A percentile compares a stretch with the other conserved stretches of the same genome.
Conservation (phyloP, 2,888 invertebrate genomes). For the Thumatha senex region DNA sequence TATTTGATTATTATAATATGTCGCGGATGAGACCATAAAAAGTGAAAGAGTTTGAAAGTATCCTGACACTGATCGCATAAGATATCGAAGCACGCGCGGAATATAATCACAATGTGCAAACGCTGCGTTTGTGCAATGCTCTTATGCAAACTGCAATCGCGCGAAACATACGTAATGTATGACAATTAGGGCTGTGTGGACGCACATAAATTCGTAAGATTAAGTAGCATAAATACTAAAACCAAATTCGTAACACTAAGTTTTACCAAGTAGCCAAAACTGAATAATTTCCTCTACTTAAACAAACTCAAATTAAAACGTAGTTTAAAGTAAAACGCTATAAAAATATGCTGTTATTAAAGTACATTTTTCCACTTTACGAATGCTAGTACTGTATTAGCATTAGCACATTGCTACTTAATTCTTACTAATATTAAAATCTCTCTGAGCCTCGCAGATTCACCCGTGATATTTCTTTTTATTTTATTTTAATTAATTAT, state of each 20-base stretch:
- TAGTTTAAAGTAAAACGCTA: too few species aligned
- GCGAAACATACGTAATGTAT: constrained; percentile 65
- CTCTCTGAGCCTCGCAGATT: too few species aligned
- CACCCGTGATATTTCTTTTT: too few species aligned
- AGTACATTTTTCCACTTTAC: too few species aligned
- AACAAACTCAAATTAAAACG: too few species aligned
- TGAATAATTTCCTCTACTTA: too few species aligned
- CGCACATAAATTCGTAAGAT: neutral
- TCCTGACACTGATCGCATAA: constrained; percentile 61
- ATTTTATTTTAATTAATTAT: too few species aligned
- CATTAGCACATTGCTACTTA: too few species aligned
- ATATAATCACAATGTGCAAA: constrained; percentile 69
- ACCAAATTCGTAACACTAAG: neutral
- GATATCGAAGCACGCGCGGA: constrained; percentile 70
- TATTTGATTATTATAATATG: neutral
- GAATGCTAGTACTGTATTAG: too few species aligned
- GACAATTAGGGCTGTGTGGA: constrained; percentile 32
- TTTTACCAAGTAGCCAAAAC: too few species aligned
- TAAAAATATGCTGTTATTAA: too few species aligned
- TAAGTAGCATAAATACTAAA: neutral
- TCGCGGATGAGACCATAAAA: constrained; percentile 36
- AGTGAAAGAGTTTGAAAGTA: constrained; percentile 71
- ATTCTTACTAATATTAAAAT: too few species aligned
- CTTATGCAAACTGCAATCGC: constrained; percentile 76
- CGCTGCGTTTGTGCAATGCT: constrained; percentile 69